These are phyloP conservation scores for Reticulitermes speratus DNA, from an alignment of 1,140 invertebrate species.

Conservation along the genomic window DNA sequence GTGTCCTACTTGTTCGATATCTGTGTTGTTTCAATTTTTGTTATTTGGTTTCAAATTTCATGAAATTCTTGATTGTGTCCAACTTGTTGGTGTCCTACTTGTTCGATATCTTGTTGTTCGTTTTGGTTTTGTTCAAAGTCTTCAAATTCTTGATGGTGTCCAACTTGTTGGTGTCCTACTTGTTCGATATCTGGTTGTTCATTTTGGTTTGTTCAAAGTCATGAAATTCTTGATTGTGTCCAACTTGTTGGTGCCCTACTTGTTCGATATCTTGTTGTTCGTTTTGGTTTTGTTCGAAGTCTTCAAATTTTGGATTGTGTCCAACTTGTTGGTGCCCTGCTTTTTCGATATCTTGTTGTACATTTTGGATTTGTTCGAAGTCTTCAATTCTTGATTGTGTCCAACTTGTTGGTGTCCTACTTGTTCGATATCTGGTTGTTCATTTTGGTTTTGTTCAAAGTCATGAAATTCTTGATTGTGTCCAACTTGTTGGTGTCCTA, in stretches of 20 bases:
- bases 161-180: neutral
- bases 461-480: neutral
- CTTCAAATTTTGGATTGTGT: neutral
- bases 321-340: neutral
- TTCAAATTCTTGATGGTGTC: constrained; percentile 3
- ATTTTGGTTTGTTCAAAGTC: neutral
- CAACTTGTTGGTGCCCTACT: neutral
- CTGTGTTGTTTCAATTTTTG: neutral
- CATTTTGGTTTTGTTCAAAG: neutral
- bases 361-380: too few species aligned
- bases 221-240: neutral
- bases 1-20: neutral
- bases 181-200: constrained; percentile 16
- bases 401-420: neutral
- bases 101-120: constrained; percentile 12
- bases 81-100: neutral
- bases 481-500: neutral
- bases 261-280: too few species aligned
- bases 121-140: constrained; percentile 4
- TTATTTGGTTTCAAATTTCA: neutral
- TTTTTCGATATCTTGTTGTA: neutral
- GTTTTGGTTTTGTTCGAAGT: neutral
- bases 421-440: neutral
- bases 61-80: neutral
- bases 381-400: constrained; percentile 3